These are phyloP conservation scores for Corythornis leucogaster DNA, from an alignment of 2,797 vertebrate genomes.

Conservation along the genomic window DNA sequence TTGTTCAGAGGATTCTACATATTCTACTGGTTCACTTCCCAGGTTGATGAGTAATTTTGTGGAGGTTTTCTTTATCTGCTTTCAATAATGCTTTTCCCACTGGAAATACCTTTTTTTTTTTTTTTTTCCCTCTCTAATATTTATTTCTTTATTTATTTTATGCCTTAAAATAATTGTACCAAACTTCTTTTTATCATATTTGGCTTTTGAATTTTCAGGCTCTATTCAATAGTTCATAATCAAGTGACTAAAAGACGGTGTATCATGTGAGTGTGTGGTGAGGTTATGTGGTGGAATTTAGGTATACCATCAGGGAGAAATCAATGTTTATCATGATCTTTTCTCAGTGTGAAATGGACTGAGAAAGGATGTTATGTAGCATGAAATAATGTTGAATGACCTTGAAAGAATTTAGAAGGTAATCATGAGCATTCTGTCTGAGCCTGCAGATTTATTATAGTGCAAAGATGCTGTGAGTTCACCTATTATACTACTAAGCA, in stretches of 20 bases:
- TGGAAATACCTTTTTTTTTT: background rate
- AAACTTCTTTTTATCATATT: background rate
- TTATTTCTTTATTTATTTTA: background rate
- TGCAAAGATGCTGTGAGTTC: conserved; percentile 44
- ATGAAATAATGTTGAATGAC: conserved; percentile 73
- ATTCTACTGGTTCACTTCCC: background rate
- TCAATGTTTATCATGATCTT: conserved; percentile 61
- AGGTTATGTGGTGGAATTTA: conserved; percentile 2
- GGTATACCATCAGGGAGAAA: conserved; percentile 31
- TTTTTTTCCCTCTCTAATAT: background rate
- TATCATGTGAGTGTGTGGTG: background rate
- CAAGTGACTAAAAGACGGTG: background rate
- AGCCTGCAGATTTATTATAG: conserved; percentile 42
- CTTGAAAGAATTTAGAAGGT: conserved; percentile 70
- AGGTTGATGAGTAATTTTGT: background rate
- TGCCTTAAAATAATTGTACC: background rate
- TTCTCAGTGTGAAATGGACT: conserved; percentile 70
- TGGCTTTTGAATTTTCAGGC: background rate
- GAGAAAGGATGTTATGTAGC: conserved; percentile 64
- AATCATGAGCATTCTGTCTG: conserved; percentile 57
- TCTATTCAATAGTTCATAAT: background rate
- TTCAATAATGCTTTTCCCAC: background rate
- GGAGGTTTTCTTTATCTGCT: background rate
- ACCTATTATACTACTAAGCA: conserved; percentile 59
- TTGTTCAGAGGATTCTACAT: background rate